Evolutionary conservation across 2,888 invertebrate genomes (phyloP).

Genomic region (Mesorhabditis belari): DNA sequence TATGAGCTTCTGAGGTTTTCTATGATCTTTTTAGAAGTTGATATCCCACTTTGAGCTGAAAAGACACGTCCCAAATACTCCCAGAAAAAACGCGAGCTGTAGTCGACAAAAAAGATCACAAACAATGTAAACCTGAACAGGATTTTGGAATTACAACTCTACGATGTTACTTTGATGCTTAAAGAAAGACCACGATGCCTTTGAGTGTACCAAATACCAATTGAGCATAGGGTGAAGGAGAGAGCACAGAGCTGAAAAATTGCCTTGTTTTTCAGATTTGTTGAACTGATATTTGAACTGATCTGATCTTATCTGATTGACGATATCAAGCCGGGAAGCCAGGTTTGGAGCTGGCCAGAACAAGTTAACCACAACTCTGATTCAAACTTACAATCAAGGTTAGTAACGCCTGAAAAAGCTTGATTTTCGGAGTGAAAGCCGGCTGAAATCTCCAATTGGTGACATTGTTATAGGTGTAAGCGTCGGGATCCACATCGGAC

Average conservation of each 20-base stretch:
- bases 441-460: not conserved
- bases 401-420: no score
- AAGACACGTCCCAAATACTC: not conserved
- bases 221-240: not conserved
- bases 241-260: not conserved
- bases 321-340: no score
- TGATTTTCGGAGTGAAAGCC: not conserved
- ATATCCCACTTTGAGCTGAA: not conserved
- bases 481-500: not conserved
- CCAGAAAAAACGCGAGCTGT: not conserved
- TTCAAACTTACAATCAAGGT: no score
- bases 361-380: no score
- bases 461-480: not conserved
- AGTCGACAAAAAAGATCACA: not conserved
- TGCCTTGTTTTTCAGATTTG: no score
- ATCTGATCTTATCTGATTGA: no score
- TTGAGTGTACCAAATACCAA: not conserved
- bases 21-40: not conserved
- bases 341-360: no score
- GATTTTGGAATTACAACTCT: not conserved
- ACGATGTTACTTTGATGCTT: not conserved
- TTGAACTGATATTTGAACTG: no score
- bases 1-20: no score
- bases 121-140: not conserved
- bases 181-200: not conserved